phyloP scores from a whole-genome alignment of 2,113 vertebrate genomes.

The Ardeotis arabs region DNA sequence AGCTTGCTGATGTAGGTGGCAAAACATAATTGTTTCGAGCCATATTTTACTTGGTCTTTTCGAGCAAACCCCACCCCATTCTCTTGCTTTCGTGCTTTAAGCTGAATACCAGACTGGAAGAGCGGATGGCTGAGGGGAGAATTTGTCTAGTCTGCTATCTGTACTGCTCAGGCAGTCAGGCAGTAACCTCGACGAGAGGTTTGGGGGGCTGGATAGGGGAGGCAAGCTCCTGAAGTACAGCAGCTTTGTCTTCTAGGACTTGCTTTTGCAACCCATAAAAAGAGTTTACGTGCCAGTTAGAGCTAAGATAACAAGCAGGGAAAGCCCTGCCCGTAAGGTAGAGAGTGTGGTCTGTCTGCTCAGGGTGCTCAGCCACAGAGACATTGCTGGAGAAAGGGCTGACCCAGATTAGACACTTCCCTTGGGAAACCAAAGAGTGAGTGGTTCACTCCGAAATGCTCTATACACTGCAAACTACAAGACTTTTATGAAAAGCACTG shows the following conservation, averaged over 20 bases:
- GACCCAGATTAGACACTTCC: background rate
- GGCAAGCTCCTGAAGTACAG: background rate
- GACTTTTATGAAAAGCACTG: background rate
- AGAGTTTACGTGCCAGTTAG: background rate
- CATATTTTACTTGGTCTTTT: background rate
- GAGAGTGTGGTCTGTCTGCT: background rate
- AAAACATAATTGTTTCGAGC: background rate
- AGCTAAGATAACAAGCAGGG: background rate
- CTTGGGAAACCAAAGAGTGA: background rate
- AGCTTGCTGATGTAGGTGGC: background rate
- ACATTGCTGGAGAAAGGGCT: background rate
- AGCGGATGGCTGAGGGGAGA: background rate
- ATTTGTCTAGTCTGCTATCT: background rate
- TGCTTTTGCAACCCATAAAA: background rate
- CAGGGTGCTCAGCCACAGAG: background rate
- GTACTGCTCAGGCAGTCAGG: background rate
- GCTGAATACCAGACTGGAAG: fast-evolving
- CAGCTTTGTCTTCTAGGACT: background rate
- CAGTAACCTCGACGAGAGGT: fast-evolving
- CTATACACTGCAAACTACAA: background rate
- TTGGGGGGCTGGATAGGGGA: too few species aligned
- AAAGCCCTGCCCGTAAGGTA: background rate
- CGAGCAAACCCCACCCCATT: background rate
- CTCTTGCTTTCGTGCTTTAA: background rate
- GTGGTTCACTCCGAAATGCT: background rate